Evolutionary conservation across 2,797 vertebrate species (phyloP).

Genomic region (Ctenopoma kingsleyae): DNA sequence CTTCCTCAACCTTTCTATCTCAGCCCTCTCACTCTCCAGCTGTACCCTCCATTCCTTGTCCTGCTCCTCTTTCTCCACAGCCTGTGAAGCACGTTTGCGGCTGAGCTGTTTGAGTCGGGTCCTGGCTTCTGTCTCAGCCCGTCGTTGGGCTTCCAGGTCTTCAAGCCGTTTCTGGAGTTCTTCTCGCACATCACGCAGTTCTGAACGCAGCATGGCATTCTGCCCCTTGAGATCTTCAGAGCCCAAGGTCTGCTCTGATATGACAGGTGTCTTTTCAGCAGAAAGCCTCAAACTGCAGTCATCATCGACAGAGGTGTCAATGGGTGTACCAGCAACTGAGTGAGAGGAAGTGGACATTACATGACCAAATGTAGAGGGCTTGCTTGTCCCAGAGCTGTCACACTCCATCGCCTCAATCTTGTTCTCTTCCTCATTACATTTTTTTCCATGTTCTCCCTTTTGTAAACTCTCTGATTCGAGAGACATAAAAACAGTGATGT

Average conservation of each 20-base stretch:
- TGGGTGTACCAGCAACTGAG: not conserved
- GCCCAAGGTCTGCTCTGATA: slow-evolving; percentile 4
- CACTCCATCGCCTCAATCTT: slow-evolving; percentile 20
- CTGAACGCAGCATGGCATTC: slow-evolving; percentile 76
- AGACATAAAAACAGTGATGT: slow-evolving; percentile 63
- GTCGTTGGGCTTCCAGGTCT: slow-evolving; percentile 83
- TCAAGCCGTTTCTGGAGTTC: slow-evolving; percentile 84
- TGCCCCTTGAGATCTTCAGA: slow-evolving; percentile 72
- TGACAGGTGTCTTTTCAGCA: slow-evolving; percentile 16
- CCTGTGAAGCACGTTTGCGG: slow-evolving; percentile 77
- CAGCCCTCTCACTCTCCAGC: slow-evolving; percentile 78
- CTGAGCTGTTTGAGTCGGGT: slow-evolving; percentile 85
- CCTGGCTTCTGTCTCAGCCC: slow-evolving; percentile 80
- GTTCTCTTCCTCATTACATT: slow-evolving; percentile 24
- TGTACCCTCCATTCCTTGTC: slow-evolving; percentile 73
- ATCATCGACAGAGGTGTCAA: slow-evolving; percentile 17
- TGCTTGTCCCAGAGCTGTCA: slow-evolving; percentile 24
- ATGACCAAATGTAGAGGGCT: slow-evolving; percentile 5
- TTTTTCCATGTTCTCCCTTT: slow-evolving; percentile 30
- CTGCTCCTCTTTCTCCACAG: slow-evolving; percentile 69
- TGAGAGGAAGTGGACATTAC: slow-evolving; percentile 7
- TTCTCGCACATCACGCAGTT: slow-evolving; percentile 76
- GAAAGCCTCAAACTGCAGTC: slow-evolving; percentile 2
- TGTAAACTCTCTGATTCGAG: slow-evolving; percentile 56
- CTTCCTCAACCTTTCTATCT: slow-evolving; percentile 72